Conservation (phyloP, 2,113 vertebrate genomes). For the Anoura caudifer region DNA sequence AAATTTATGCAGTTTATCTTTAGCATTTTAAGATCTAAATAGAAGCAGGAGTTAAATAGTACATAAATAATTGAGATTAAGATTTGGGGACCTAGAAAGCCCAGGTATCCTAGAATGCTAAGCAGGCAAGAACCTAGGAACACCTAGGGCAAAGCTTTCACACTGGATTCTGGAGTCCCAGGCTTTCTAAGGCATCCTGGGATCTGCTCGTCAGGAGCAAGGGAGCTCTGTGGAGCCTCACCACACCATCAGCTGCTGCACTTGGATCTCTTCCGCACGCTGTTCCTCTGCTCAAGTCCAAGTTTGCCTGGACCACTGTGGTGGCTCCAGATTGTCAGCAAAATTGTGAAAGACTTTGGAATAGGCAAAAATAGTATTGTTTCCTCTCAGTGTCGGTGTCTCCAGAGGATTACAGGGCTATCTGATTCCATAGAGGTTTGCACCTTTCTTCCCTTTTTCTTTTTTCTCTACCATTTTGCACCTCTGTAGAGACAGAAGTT, state of each 20-base stretch:
- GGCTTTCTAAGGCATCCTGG: not conserved
- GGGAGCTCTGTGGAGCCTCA: not conserved
- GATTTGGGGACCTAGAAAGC: not conserved
- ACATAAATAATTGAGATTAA: not conserved
- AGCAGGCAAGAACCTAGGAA: not conserved
- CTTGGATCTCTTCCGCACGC: not conserved
- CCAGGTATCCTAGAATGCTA: not conserved
- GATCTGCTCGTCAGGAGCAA: not conserved
- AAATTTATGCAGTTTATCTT: not conserved
- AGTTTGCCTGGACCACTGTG: not conserved
- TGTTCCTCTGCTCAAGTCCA: not conserved
- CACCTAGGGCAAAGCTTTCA: rapidly evolving
- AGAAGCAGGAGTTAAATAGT: not conserved
- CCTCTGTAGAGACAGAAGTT: not conserved
- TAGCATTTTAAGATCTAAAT: not conserved
- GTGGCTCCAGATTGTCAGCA: not conserved
- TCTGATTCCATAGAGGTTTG: not conserved
- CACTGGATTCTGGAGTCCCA: not conserved
- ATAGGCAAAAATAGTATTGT: not conserved
- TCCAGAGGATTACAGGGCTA: not conserved
- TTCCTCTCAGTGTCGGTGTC: not conserved
- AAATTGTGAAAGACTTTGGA: not conserved
- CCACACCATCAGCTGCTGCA: no score
- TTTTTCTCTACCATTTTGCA: not conserved
- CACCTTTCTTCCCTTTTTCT: not conserved